A percentile compares a stretch with the other conserved stretches of the same genome.
Evolutionary conservation across 2,888 invertebrate species (phyloP).

Genomic region (Subacronicta megacephala): DNA sequence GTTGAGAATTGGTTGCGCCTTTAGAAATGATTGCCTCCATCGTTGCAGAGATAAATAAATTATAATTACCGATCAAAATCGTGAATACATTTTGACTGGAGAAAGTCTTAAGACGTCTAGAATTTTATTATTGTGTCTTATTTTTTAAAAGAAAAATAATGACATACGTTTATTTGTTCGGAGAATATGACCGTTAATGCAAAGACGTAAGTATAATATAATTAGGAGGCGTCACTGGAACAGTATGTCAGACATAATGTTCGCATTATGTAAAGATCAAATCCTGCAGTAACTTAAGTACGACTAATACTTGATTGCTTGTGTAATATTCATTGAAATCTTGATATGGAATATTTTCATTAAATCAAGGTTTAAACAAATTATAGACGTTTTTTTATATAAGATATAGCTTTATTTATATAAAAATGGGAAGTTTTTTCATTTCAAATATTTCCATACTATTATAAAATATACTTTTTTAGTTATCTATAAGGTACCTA

Average conservation of each 20-base stretch:
- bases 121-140: too few relatives aligned
- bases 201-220: not conserved
- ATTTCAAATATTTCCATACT: too few relatives aligned
- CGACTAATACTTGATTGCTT: slow-evolving; percentile 18
- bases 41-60: slow-evolving; percentile 6
- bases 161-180: too few relatives aligned
- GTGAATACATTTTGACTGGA: slow-evolving; percentile 12
- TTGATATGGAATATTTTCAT: slow-evolving; percentile 1
- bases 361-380: slow-evolving; percentile 6
- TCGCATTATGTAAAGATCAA: slow-evolving; percentile 19
- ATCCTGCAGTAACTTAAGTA: slow-evolving; percentile 9
- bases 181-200: not conserved
- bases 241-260: slow-evolving; percentile 13
- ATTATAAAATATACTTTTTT: too few relatives aligned
- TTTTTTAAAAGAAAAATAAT: too few relatives aligned
- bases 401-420: too few relatives aligned
- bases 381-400: too few relatives aligned
- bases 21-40: slow-evolving; percentile 15
- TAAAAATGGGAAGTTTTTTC: too few relatives aligned
- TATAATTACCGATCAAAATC: slow-evolving; percentile 31
- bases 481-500: too few relatives aligned
- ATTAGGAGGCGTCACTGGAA: not conserved
- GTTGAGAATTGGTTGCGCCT: slow-evolving; percentile 31
- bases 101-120: slow-evolving; percentile 13
- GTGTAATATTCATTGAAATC: slow-evolving; percentile 24